Evolutionary conservation across 2,113 vertebrate species (phyloP).

Genomic region (Apaloderma vittatum): DNA sequence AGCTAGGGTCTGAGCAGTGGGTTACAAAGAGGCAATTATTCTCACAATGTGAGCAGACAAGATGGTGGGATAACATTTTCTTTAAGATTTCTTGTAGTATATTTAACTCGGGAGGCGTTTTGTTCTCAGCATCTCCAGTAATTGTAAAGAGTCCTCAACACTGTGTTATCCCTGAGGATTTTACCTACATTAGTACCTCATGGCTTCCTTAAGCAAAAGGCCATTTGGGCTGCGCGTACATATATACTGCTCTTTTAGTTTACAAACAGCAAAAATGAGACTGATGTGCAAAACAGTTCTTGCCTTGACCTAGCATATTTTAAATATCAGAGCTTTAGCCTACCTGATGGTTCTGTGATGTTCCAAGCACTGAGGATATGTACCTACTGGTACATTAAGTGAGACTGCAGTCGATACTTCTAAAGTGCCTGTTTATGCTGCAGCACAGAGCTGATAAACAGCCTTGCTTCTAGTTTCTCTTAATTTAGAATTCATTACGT

Average conservation of each 20-base stretch:
- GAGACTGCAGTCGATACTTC: neutral
- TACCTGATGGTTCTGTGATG: neutral
- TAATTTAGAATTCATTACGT: conserved; percentile 80
- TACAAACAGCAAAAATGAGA: neutral
- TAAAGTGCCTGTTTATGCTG: conserved; percentile 46
- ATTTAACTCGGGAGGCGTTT: neutral
- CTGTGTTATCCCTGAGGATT: neutral
- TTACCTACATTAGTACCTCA: neutral
- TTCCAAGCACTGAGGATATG: neutral
- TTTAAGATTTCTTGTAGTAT: neutral
- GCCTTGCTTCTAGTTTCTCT: conserved; percentile 62
- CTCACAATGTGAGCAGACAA: neutral
- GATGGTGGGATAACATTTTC: neutral
- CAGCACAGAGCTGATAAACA: conserved; percentile 25
- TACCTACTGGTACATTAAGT: conserved; percentile 58
- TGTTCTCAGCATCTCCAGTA: neutral
- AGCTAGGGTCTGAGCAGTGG: neutral
- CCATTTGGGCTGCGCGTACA: fast-evolving
- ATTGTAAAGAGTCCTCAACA: neutral
- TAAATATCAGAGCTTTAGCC: neutral
- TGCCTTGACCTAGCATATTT: neutral
- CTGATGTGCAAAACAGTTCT: neutral
- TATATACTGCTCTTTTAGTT: neutral
- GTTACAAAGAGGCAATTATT: conserved; percentile 6
- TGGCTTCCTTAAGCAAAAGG: neutral